These are phyloP conservation scores for Enteromius mattozi DNA, from an alignment of 2,797 vertebrate genomes.

Conservation along the genomic window DNA sequence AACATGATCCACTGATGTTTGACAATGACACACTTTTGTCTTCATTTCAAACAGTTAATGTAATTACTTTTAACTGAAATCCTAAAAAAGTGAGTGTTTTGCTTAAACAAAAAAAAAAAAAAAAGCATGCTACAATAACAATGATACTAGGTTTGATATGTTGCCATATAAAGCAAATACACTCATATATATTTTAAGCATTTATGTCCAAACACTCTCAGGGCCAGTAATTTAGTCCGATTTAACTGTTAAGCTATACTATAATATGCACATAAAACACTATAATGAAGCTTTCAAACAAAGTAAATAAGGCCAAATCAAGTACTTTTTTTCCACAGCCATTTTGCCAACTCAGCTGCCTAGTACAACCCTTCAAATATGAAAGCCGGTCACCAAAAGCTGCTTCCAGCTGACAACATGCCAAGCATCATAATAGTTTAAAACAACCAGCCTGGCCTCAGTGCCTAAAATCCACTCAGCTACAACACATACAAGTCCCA, in stretches of 20 bases:
- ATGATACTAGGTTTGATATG: background rate
- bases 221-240: background rate
- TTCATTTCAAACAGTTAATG: background rate
- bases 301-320: background rate
- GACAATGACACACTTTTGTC: background rate
- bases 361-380: conserved; percentile 5
- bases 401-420: conserved; percentile 22
- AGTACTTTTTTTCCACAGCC: background rate
- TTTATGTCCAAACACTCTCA: background rate
- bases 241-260: background rate
- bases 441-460: background rate
- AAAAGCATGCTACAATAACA: background rate
- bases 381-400: conserved; percentile 4
- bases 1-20: background rate
- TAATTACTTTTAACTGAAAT: background rate
- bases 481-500: background rate
- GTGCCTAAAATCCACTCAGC: conserved; percentile 4
- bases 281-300: background rate
- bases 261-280: background rate
- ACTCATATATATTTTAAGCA: background rate
- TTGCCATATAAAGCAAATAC: background rate
- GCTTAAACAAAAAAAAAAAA: too few species aligned
- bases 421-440: background rate
- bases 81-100: background rate
- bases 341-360: conserved; percentile 16